Base-by-base conservation (phyloP, 2,888 invertebrate species). In the Sesia apiformis region DNA sequence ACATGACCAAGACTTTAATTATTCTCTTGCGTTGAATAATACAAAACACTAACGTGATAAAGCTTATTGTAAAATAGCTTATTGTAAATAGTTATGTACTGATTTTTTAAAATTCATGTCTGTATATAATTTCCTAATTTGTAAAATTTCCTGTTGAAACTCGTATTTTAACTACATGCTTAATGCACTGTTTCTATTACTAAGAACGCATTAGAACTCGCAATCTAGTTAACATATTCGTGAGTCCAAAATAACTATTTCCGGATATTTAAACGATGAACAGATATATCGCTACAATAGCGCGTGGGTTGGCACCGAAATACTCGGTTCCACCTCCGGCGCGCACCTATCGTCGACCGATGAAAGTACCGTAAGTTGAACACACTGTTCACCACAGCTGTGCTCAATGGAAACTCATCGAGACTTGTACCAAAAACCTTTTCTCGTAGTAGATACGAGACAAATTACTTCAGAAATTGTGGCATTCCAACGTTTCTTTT, bases 311-410 rank as follows among this genome's bases (percentile, higher is more conserved):
- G 66, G 63, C 60, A 56, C 62, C 58, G 60, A 56, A 60, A 66
- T 64, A 65, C 63, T 59, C 60, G 64, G 61, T 63, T 61, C 64
- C 59, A 55, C 64, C 65, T 57, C 57, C 53, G 58, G 62, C 57
- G 57, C 56, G 58, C 57, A 56, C 58, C 54, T 39, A 52, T 50
- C 50, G 5, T 57, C 67, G 71, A 60, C 61, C 72, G 72, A 73
- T 70, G 74, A 78, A 77, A 81, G 81, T 83, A 82, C 83, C 83
- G 83, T 82, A 80, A 78, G 69, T 23, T 23, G 23, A 23, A 23
- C 7, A 42, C 42, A 5, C 42, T 42, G 42, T 7, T 42, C 42
- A 7, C 7, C 42, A 42, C 6, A 6, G 57, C 58, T 54, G 58
- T 61, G 57, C 62, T 60, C 60, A 57, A 55, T 61, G 62, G 64